These are phyloP conservation scores for Tiliacea aurago DNA, from an alignment of 2,888 invertebrate species.

Conservation along the genomic window DNA sequence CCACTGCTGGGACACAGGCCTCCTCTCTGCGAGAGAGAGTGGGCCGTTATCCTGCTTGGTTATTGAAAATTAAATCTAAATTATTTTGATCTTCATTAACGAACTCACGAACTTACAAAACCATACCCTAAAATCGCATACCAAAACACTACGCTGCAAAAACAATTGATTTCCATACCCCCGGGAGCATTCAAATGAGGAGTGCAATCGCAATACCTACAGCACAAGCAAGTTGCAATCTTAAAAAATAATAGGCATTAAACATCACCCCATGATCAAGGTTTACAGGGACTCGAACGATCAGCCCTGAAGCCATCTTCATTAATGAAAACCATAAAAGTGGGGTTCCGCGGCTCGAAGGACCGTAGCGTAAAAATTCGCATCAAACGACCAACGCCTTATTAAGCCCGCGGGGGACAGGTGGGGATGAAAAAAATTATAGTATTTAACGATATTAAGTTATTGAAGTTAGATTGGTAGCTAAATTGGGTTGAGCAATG, in stretches of 20 bases:
- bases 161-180: slow-evolving; percentile 60
- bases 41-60: not conserved
- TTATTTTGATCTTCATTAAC: not conserved
- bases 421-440: slow-evolving; percentile 79
- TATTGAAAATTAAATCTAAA: not conserved
- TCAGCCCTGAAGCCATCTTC: slow-evolving; percentile 87
- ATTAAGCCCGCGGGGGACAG: slow-evolving; percentile 81
- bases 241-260: slow-evolving; percentile 79
- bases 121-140: not conserved
- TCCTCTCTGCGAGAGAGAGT: too few species aligned
- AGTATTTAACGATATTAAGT: slow-evolving; percentile 81
- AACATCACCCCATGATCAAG: slow-evolving; percentile 83
- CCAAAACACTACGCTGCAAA: slow-evolving; percentile 22
- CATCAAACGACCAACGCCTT: slow-evolving; percentile 84
- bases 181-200: slow-evolving; percentile 30
- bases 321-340: slow-evolving; percentile 88
- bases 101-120: not conserved
- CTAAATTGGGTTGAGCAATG: slow-evolving; percentile 65
- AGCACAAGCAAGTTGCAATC: slow-evolving; percentile 71
- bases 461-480: slow-evolving; percentile 74
- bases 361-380: slow-evolving; percentile 76
- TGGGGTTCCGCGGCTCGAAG: slow-evolving; percentile 71
- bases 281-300: slow-evolving; percentile 82
- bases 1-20: too few species aligned
- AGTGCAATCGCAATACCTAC: slow-evolving; percentile 55